Conservation (phyloP, 2,888 invertebrate species). For the Pseudococcus jackbeardsleyi region DNA sequence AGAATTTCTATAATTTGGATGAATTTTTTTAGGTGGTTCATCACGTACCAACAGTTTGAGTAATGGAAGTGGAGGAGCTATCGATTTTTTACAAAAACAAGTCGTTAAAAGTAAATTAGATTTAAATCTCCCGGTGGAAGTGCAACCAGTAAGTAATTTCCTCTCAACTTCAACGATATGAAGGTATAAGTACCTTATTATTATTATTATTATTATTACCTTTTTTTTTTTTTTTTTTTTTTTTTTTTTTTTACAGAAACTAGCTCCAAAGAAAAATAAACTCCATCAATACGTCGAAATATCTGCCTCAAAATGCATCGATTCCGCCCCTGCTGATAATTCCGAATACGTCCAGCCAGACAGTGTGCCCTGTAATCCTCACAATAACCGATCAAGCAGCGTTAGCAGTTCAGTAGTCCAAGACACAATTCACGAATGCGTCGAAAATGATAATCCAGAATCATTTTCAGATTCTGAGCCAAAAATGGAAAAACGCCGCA, state of each 20-base stretch:
- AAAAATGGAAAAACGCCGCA: neutral
- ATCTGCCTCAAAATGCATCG: neutral
- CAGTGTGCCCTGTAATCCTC: neutral
- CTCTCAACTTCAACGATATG: neutral
- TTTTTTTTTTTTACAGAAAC: conserved; percentile 5
- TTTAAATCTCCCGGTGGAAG: neutral
- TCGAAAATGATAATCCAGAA: conserved; percentile 15
- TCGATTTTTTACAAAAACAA: neutral
- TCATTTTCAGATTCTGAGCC: neutral
- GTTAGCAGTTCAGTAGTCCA: neutral
- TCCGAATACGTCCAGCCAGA: conserved; percentile 61
- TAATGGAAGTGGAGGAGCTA: conserved; percentile 35
- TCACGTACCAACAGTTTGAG: conserved; percentile 55
- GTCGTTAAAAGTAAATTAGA: neutral
- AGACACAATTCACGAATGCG: conserved; percentile 41
- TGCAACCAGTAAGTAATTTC: neutral
- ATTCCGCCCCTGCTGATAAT: neutral
- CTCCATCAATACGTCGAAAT: conserved; percentile 28
- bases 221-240: too few species aligned
- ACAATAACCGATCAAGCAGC: conserved; percentile 18
- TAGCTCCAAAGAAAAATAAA: neutral
- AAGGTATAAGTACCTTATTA: too few species aligned
- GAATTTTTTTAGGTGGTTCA: conserved; percentile 44
- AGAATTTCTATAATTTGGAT: neutral
- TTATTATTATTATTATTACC: too few species aligned